A percentile compares a stretch with the other conserved stretches of the same genome.
Conservation (phyloP, 2,113 vertebrate species). For the Chionis minor region DNA sequence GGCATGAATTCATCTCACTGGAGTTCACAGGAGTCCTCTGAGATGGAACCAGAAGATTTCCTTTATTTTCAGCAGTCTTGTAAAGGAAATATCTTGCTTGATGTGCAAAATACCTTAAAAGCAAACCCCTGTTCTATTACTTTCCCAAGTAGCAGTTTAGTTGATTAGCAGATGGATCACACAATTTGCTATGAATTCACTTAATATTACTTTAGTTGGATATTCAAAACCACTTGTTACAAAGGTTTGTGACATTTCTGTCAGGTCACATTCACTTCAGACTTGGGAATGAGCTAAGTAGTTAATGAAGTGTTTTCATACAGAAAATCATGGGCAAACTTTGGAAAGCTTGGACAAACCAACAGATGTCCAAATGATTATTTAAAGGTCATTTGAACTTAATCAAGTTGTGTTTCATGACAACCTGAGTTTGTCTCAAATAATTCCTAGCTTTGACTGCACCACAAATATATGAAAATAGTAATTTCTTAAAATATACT, state of each 20-base stretch:
- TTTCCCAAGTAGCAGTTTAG: not conserved
- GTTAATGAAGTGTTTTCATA: slow-evolving; percentile 11
- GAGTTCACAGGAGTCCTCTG: not conserved
- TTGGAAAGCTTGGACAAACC: slow-evolving; percentile 2
- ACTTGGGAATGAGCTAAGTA: not conserved
- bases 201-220: not conserved
- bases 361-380: slow-evolving; percentile 5
- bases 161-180: not conserved
- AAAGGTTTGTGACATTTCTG: not conserved
- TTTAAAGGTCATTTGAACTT: slow-evolving; percentile 21
- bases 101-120: not conserved
- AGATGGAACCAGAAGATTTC: not conserved
- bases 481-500: not conserved
- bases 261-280: not conserved
- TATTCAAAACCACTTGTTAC: not conserved
- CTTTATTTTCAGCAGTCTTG: not conserved
- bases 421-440: not conserved
- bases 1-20: not conserved
- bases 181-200: not conserved
- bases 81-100: not conserved
- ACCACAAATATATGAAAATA: not conserved
- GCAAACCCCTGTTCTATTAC: not conserved
- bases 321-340: not conserved
- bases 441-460: not conserved
- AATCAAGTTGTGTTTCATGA: not conserved